phyloP scores from a whole-genome alignment of 2,888 invertebrate species.

The Patella pellucida region DNA sequence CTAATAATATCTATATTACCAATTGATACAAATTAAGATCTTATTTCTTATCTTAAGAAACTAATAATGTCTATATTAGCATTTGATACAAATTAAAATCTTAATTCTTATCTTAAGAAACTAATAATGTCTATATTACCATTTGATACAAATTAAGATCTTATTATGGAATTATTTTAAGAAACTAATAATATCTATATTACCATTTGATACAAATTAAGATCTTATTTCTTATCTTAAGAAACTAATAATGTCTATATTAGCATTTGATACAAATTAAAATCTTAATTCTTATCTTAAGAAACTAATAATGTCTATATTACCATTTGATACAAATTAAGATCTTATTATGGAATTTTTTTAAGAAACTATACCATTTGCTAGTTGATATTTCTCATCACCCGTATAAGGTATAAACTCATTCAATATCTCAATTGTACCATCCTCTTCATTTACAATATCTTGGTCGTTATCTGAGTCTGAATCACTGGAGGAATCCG shows the following conservation, averaged over 20 bases:
- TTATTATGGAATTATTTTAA: not conserved
- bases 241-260: constrained; percentile 11
- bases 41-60: not conserved
- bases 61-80: constrained; percentile 3
- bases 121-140: not conserved
- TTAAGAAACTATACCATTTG: not conserved
- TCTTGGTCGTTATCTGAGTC: constrained; percentile 21
- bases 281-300: not conserved
- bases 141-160: not conserved
- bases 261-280: not conserved
- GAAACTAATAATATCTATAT: not conserved
- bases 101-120: not conserved
- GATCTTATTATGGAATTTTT: not conserved
- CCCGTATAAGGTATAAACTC: constrained; percentile 16
- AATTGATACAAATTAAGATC: too few relatives aligned
- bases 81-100: not conserved
- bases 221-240: too few relatives aligned
- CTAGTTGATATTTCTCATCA: constrained; percentile 12
- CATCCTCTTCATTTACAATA: constrained; percentile 12
- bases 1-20: not conserved
- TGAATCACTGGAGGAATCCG: constrained; percentile 11
- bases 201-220: too few relatives aligned
- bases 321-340: not conserved
- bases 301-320: not conserved
- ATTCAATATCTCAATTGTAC: constrained; percentile 1